phyloP scores from a whole-genome alignment of 2,888 invertebrate species.

The Folsomia candida region DNA sequence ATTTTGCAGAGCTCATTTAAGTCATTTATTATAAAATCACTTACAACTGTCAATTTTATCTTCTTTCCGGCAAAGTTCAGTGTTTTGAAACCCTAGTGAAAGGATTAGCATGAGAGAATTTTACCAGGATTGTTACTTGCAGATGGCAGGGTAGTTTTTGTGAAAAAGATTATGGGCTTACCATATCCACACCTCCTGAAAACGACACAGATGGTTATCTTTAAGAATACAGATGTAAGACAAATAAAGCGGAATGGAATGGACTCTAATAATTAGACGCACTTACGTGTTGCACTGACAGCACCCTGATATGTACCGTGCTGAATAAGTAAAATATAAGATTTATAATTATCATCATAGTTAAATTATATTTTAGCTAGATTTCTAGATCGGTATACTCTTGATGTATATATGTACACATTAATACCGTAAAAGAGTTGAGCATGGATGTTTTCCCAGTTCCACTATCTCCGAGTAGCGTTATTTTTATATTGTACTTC shows the following conservation, averaged over 20 bases:
- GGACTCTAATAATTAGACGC: neutral
- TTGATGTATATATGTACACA: too few species aligned
- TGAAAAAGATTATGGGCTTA: neutral
- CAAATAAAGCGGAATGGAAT: neutral
- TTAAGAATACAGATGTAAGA: neutral
- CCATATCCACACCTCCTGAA: slow-evolving; percentile 3
- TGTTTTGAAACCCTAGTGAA: slow-evolving; percentile 27
- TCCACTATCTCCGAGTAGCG: slow-evolving; percentile 31
- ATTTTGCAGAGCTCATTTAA: neutral
- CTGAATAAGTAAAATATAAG: neutral
- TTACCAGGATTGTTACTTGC: too few species aligned
- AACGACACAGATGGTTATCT: neutral
- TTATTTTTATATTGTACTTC: slow-evolving; percentile 22
- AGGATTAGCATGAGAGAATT: neutral
- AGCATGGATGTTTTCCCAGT: slow-evolving; percentile 40
- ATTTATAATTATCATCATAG: too few species aligned
- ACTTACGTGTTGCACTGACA: neutral
- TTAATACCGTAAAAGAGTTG: slow-evolving; percentile 31
- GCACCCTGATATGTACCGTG: neutral
- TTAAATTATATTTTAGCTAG: too few species aligned
- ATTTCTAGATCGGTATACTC: too few species aligned
- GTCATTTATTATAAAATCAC: neutral
- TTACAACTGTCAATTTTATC: slow-evolving; percentile 23
- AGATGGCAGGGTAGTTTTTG: neutral
- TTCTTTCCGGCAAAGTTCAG: slow-evolving; percentile 22